Percentiles rank a stretch among this genome's conserved stretches.
Evolutionary conservation across 2,113 vertebrate genomes (phyloP).

Genomic region (Lontra canadensis): DNA sequence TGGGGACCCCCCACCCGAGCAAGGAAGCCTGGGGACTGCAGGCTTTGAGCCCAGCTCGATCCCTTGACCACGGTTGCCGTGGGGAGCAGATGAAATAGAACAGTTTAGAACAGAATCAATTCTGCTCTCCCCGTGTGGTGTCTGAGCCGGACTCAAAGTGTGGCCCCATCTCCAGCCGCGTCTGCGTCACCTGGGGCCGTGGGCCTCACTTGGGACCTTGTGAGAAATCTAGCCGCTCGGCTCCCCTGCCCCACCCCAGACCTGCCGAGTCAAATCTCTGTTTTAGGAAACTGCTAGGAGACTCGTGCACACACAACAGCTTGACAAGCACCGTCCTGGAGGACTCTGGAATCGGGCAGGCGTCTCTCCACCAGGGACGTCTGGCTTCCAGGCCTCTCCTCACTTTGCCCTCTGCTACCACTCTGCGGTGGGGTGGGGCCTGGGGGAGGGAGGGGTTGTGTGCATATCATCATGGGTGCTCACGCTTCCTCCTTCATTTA

Average conservation of each 20-base stretch:
- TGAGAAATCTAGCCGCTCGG: not conserved
- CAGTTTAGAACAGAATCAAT: not conserved
- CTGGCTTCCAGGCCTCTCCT: not conserved
- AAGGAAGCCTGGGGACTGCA: not conserved
- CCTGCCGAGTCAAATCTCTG: fast-evolving
- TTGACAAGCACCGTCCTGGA: not conserved
- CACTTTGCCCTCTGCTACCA: not conserved
- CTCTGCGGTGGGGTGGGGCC: not conserved
- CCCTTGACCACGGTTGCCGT: not conserved
- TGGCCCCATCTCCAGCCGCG: not conserved
- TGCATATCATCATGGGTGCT: fast-evolving
- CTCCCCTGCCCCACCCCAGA: not conserved
- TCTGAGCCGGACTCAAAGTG: not conserved
- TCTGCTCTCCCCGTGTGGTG: not conserved
- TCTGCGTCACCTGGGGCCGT: not conserved
- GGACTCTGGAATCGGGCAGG: not conserved
- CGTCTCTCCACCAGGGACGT: no score
- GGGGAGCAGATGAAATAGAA: not conserved
- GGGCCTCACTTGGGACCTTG: not conserved
- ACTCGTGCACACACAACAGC: fast-evolving
- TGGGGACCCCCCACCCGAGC: not conserved
- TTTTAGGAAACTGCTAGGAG: not conserved
- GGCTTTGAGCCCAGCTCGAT: not conserved
- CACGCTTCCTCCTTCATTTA: not conserved
- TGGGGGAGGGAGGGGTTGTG: not conserved